phyloP scores from a whole-genome alignment of 2,113 vertebrate species.

The Emydocephalus ijimae region DNA sequence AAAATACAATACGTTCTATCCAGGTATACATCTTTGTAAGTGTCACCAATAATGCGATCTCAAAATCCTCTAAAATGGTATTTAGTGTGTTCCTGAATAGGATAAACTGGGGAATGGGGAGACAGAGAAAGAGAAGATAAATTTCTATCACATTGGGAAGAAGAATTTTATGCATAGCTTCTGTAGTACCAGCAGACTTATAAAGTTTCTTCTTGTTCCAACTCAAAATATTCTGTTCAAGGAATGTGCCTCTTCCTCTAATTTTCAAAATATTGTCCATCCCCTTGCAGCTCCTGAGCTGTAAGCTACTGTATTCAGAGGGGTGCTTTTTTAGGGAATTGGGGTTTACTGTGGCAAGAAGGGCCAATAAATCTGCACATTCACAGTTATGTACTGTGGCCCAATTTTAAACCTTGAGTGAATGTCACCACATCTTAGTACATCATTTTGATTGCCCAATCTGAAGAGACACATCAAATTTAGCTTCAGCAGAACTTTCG shows the following conservation, averaged over 20 bases:
- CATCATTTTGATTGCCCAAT: background rate
- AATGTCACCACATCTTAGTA: background rate
- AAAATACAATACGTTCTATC: background rate
- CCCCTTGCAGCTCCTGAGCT: background rate
- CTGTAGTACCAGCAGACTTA: background rate
- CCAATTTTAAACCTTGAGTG: background rate
- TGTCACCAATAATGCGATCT: background rate
- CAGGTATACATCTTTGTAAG: background rate
- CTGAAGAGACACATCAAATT: background rate
- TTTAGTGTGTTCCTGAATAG: background rate
- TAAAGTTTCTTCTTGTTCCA: background rate
- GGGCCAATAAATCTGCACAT: background rate
- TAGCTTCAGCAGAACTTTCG: background rate
- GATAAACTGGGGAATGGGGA: background rate
- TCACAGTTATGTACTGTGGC: background rate
- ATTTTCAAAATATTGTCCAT: background rate
- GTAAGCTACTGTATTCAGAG: background rate
- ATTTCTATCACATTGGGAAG: background rate
- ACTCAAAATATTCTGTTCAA: background rate
- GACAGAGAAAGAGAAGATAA: background rate
- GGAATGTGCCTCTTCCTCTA: background rate
- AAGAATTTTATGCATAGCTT: background rate
- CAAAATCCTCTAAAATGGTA: background rate
- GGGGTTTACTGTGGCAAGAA: background rate
- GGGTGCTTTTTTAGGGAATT: background rate